Conservation (phyloP, 2,797 vertebrate species). For the Sternotherus odoratus region DNA sequence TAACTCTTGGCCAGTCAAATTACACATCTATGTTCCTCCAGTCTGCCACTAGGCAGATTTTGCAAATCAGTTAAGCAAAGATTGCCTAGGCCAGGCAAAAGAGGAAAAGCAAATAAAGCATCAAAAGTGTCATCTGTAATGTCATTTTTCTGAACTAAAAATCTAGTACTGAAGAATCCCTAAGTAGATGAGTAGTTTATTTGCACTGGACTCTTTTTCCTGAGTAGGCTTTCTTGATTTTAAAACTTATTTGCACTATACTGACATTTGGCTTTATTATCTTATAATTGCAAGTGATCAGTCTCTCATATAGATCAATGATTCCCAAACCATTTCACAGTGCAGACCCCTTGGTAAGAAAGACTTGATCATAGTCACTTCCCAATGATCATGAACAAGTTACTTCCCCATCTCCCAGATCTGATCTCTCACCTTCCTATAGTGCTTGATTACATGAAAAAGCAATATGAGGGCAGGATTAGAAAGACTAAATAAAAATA, state of each 20-base stretch:
- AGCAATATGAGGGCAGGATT: neutral
- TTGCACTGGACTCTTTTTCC: neutral
- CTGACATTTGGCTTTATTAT: neutral
- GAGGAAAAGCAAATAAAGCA: neutral
- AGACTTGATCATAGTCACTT: neutral
- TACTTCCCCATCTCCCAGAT: neutral
- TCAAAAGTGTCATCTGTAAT: neutral
- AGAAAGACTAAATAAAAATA: neutral
- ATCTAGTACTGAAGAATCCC: neutral
- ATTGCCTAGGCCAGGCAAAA: neutral
- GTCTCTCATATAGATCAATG: neutral
- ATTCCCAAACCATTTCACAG: neutral
- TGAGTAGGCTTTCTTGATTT: neutral
- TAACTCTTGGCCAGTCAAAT: neutral
- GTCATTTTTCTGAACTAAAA: neutral
- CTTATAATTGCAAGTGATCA: neutral
- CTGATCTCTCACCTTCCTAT: neutral
- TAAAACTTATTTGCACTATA: neutral
- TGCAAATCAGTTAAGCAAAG: neutral
- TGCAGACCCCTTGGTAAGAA: neutral
- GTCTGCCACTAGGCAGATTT: neutral
- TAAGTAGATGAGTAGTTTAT: neutral
- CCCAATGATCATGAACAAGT: neutral
- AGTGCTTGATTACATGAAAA: neutral
- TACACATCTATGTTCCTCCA: neutral